These are phyloP conservation scores for Cabera pusaria DNA, from an alignment of 2,888 invertebrate genomes.

Conservation along the genomic window DNA sequence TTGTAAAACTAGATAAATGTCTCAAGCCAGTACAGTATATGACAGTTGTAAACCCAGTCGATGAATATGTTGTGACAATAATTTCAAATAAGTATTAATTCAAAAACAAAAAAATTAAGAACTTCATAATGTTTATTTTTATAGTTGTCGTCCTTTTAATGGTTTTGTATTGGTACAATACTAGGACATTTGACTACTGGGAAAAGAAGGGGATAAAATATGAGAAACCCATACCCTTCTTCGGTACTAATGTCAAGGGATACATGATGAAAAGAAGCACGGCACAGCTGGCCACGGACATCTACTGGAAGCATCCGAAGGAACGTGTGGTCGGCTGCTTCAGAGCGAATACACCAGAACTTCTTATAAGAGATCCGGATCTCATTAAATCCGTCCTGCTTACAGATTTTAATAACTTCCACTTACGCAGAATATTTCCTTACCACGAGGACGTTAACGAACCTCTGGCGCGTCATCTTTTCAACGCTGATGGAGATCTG, in stretches of 20 bases:
- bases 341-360: slow-evolving; percentile 48
- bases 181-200: slow-evolving; percentile 43
- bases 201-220: slow-evolving; percentile 49
- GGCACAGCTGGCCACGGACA: slow-evolving; percentile 33
- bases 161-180: slow-evolving; percentile 5
- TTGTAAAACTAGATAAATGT: no score
- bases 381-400: slow-evolving; percentile 47
- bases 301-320: slow-evolving; percentile 51
- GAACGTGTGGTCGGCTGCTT: slow-evolving; percentile 59
- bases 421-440: not conserved
- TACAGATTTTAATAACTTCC: slow-evolving; percentile 49
- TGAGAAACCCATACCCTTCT: slow-evolving; percentile 47
- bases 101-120: no score
- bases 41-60: no score
- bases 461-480: slow-evolving; percentile 46
- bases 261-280: slow-evolving; percentile 35
- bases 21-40: no score
- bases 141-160: no score
- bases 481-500: slow-evolving; percentile 52
- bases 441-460: slow-evolving; percentile 31
- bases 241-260: slow-evolving; percentile 35
- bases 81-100: no score
- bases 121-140: no score
- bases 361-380: slow-evolving; percentile 54
- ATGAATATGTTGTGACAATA: no score